These are phyloP conservation scores for Gandaritis pyraliata DNA, from an alignment of 2,888 invertebrate species.

Conservation along the genomic window DNA sequence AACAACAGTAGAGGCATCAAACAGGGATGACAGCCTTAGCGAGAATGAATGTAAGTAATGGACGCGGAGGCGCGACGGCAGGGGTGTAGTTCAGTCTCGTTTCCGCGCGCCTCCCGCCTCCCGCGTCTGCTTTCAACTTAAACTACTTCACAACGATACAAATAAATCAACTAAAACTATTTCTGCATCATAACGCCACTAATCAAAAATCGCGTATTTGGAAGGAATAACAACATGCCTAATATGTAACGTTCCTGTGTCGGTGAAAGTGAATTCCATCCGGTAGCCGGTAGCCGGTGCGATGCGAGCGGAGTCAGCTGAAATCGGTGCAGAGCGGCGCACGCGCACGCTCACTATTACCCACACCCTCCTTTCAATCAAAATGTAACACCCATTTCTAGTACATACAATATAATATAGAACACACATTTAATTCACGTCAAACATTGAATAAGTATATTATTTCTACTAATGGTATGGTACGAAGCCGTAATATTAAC, in stretches of 20 bases:
- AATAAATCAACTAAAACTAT: constrained; percentile 80
- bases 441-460: constrained; percentile 42
- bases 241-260: constrained; percentile 68
- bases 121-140: constrained; percentile 71
- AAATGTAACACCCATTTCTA: constrained; percentile 36
- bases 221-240: constrained; percentile 78
- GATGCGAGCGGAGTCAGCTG: constrained; percentile 26
- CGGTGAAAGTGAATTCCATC: constrained; percentile 58
- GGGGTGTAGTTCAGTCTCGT: constrained; percentile 82
- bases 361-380: constrained; percentile 23
- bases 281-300: constrained; percentile 23
- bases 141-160: constrained; percentile 82
- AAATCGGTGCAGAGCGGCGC: constrained; percentile 27
- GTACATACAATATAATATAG: constrained; percentile 27
- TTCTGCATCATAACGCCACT: constrained; percentile 76
- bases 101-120: constrained; percentile 71
- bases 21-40: constrained; percentile 71
- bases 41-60: constrained; percentile 72
- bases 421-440: constrained; percentile 42
- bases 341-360: constrained; percentile 20
- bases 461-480: constrained; percentile 43
- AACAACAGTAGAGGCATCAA: constrained; percentile 77
- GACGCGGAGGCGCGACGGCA: constrained; percentile 67
- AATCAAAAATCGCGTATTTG: constrained; percentile 73
- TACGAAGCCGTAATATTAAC: constrained; percentile 41